A percentile compares a stretch with the other conserved stretches of the same genome.
Conservation (phyloP, 2,113 vertebrate species). For the Peromyscus leucopus region DNA sequence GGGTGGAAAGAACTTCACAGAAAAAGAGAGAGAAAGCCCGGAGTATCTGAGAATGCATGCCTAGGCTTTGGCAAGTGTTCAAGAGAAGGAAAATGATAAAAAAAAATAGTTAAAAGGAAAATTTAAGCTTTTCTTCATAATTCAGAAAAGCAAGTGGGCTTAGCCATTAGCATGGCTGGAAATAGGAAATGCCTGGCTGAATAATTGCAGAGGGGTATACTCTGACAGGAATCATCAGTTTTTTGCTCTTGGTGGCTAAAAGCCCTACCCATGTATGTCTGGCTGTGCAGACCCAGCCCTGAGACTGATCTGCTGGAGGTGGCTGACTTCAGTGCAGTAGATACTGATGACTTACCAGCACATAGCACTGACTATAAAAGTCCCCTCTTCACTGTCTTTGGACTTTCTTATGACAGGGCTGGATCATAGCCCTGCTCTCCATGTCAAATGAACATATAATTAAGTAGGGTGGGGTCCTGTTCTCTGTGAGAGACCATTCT, state of each 20-base stretch:
- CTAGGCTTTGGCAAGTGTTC: not conserved
- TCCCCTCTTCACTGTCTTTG: not conserved
- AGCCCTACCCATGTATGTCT: not conserved
- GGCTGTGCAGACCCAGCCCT: not conserved
- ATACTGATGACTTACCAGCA: not conserved
- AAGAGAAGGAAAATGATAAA: not conserved
- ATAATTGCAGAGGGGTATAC: not conserved
- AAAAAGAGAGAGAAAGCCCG: not conserved
- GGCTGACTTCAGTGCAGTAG: not conserved
- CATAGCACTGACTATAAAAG: not conserved
- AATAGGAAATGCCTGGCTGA: not conserved
- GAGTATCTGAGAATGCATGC: not conserved
- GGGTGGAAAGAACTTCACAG: not conserved
- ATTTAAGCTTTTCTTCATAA: not conserved
- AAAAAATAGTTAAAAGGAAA: not conserved
- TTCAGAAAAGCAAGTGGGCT: not conserved
- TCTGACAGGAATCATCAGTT: not conserved
- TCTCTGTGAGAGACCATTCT: not conserved
- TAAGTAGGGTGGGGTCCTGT: not conserved
- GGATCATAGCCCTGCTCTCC: not conserved
- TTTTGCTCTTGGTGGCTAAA: not conserved
- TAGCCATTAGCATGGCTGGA: not conserved
- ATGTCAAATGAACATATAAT: slow-evolving; percentile 45
- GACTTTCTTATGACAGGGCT: slow-evolving; percentile 52
- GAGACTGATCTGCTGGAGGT: not conserved